These are phyloP conservation scores for Tetramorium bicarinatum DNA, from an alignment of 2,888 invertebrate species.

Conservation along the genomic window DNA sequence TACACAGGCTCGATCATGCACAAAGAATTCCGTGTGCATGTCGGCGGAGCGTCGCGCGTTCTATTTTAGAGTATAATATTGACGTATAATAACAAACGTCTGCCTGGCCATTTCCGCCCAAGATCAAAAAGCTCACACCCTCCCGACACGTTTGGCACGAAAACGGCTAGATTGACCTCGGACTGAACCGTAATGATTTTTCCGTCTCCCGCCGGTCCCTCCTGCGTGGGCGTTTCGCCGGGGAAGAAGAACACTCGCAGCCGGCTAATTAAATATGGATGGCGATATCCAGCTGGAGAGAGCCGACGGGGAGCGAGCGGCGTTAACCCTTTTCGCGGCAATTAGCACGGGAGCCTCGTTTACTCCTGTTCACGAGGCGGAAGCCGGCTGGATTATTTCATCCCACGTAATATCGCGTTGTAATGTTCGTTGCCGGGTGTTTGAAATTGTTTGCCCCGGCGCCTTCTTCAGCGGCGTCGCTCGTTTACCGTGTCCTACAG, in stretches of 20 bases:
- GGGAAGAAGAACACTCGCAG: conserved; percentile 72
- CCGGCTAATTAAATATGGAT: conserved; percentile 84
- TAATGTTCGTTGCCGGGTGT: conserved; percentile 85
- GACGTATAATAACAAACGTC: neutral
- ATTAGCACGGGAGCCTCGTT: conserved; percentile 83
- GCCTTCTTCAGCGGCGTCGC: conserved; percentile 61
- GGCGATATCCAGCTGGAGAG: conserved; percentile 78
- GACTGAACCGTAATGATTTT: conserved; percentile 62
- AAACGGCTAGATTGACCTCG: conserved; percentile 56
- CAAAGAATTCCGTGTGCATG: neutral
- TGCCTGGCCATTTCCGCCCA: neutral
- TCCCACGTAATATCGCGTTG: conserved; percentile 84
- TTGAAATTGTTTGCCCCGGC: conserved; percentile 82
- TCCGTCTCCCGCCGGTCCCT: conserved; percentile 35
- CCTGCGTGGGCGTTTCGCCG: conserved; percentile 41
- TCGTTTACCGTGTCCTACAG: conserved; percentile 60
- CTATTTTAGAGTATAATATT: neutral
- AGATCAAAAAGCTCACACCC: conserved; percentile 10
- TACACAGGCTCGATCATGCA: neutral
- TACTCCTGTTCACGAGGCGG: conserved; percentile 81
- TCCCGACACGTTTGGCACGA: conserved; percentile 24
- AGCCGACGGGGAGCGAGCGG: conserved; percentile 65
- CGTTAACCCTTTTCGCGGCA: conserved; percentile 85
- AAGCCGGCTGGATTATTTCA: conserved; percentile 83
- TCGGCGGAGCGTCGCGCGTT: neutral